These are phyloP conservation scores for Melospiza melodia DNA, from an alignment of 2,113 vertebrate species.

Conservation along the genomic window DNA sequence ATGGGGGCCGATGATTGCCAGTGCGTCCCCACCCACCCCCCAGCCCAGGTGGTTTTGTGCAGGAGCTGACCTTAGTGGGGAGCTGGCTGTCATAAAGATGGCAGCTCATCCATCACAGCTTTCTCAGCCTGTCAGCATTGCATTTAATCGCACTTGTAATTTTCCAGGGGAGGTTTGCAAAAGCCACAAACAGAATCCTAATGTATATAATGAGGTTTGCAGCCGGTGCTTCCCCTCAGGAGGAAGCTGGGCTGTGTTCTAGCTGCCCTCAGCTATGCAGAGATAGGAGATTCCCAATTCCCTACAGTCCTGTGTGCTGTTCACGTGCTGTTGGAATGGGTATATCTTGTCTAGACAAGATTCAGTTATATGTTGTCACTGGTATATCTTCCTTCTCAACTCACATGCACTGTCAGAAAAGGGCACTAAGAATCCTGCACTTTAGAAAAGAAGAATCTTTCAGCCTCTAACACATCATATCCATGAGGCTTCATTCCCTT, in stretches of 20 bases:
- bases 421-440: accelerated
- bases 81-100: conserved; percentile 66
- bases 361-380: not conserved
- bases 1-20: not conserved
- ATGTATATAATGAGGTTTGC: conserved; percentile 55
- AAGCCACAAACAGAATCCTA: conserved; percentile 79
- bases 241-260: not conserved
- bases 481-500: not conserved
- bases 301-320: not conserved
- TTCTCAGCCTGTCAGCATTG: conserved; percentile 53
- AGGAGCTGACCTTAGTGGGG: conserved; percentile 67
- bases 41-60: not conserved
- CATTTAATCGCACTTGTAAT: conserved; percentile 79
- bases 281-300: not conserved
- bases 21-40: not conserved
- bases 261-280: not conserved
- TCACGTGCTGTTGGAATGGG: not conserved
- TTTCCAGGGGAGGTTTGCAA: conserved; percentile 74
- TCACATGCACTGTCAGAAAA: not conserved
- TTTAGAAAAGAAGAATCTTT: not conserved
- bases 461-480: accelerated
- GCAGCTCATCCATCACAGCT: conserved; percentile 77
- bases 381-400: not conserved
- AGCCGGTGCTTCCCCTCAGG: conserved; percentile 13
- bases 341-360: not conserved